phyloP scores from a whole-genome alignment of 2,797 vertebrate species.

The Philypnodon macrostomus region DNA sequence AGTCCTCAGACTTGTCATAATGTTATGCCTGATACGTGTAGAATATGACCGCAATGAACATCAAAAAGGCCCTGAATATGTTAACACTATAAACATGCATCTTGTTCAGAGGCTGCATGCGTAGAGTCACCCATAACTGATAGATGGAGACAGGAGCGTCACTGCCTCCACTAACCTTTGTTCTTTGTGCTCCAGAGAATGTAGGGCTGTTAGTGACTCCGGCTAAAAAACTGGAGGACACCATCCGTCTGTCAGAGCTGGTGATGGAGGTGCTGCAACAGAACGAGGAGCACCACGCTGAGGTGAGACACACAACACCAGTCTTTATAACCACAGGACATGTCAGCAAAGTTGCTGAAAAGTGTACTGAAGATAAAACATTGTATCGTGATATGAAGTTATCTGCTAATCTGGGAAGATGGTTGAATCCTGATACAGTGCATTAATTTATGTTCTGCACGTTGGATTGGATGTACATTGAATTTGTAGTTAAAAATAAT shows the following conservation, averaged over 20 bases:
- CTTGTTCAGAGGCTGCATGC: slow-evolving; percentile 37
- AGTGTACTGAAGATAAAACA: background rate
- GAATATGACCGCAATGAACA: too few species aligned
- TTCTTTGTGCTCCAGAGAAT: slow-evolving; percentile 95
- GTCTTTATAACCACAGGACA: too few species aligned
- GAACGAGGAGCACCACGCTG: slow-evolving; percentile 97
- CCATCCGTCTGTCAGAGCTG: slow-evolving; percentile 93
- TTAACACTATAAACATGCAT: background rate
- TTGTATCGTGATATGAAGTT: too few species aligned
- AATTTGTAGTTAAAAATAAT: too few species aligned
- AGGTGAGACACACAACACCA: slow-evolving; percentile 81
- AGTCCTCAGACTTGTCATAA: too few species aligned
- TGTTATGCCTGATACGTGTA: too few species aligned
- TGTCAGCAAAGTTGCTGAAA: too few species aligned
- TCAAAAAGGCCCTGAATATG: too few species aligned
- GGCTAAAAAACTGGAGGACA: slow-evolving; percentile 98
- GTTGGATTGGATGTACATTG: too few species aligned
- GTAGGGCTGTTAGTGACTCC: slow-evolving; percentile 97
- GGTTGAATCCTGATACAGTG: too few species aligned
- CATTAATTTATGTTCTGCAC: too few species aligned
- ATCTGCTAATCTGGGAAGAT: too few species aligned
- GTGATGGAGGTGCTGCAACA: slow-evolving; percentile 98
- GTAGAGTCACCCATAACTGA: background rate
- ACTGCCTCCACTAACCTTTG: slow-evolving; percentile 70
- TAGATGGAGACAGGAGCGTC: background rate